Evolutionary conservation across 2,888 invertebrate species (phyloP).

Genomic region (Tetramorium bicarinatum): DNA sequence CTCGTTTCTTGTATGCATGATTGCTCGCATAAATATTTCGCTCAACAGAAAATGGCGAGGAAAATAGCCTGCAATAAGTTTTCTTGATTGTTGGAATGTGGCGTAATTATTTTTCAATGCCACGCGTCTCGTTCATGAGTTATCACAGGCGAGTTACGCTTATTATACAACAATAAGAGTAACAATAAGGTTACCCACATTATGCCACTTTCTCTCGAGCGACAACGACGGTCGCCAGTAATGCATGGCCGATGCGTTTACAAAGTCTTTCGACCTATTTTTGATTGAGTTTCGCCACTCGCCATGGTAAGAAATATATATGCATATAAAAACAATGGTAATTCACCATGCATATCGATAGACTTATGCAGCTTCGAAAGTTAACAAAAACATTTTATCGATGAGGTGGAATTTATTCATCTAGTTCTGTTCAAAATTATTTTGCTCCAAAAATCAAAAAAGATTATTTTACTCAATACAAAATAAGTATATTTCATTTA

Average conservation of each 20-base stretch:
- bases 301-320: not conserved
- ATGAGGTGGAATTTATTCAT: not conserved
- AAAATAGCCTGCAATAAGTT: constrained; percentile 32
- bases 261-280: constrained; percentile 20
- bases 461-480: not conserved
- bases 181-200: constrained; percentile 81
- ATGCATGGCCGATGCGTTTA: constrained; percentile 44
- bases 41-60: not conserved
- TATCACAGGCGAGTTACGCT: constrained; percentile 75
- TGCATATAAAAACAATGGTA: not conserved
- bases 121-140: constrained; percentile 60
- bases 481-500: not conserved
- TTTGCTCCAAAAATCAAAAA: not conserved
- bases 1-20: not conserved
- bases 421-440: not conserved
- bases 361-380: not conserved
- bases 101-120: constrained; percentile 73
- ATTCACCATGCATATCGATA: not conserved
- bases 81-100: constrained; percentile 50
- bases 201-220: constrained; percentile 79
- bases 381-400: constrained; percentile 12
- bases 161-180: constrained; percentile 79
- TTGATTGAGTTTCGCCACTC: constrained; percentile 17
- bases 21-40: not conserved
- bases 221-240: constrained; percentile 65